These are phyloP conservation scores for Phataginus tetradactyla DNA, from an alignment of 2,797 vertebrate species.

Conservation along the genomic window DNA sequence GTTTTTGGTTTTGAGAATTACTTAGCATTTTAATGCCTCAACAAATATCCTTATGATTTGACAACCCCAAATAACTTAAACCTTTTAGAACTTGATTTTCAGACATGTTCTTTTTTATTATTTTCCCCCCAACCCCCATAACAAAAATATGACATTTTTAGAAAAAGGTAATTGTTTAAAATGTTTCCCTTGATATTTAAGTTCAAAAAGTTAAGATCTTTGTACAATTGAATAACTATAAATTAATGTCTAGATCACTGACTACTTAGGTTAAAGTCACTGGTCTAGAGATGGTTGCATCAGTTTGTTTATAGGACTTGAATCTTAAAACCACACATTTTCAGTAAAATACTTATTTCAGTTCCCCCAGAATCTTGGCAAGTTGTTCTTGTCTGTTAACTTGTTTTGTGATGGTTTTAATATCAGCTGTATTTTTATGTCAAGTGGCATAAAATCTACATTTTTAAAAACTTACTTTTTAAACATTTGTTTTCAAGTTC, in stretches of 20 bases:
- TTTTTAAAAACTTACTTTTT: slow-evolving; percentile 34
- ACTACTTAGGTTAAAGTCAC: neutral
- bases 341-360: slow-evolving; percentile 27
- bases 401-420: neutral
- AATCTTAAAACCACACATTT: slow-evolving; percentile 24
- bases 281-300: neutral
- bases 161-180: neutral
- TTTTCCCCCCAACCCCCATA: neutral
- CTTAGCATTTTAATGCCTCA: neutral
- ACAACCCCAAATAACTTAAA: neutral
- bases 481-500: slow-evolving; percentile 8
- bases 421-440: neutral
- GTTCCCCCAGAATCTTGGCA: neutral
- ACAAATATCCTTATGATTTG: neutral
- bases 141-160: neutral
- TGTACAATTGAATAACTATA: slow-evolving; percentile 25
- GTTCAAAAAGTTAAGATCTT: neutral
- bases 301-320: neutral
- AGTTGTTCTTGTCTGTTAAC: neutral
- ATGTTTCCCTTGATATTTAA: neutral
- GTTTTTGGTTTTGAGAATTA: slow-evolving; percentile 8
- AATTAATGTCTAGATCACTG: neutral
- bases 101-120: neutral
- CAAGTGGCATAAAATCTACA: neutral
- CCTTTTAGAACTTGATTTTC: neutral